Evolutionary conservation across 2,113 vertebrate species (phyloP), one percentile per base, ranked within the genome.

Genomic region (Corythaeola cristata): DNA sequence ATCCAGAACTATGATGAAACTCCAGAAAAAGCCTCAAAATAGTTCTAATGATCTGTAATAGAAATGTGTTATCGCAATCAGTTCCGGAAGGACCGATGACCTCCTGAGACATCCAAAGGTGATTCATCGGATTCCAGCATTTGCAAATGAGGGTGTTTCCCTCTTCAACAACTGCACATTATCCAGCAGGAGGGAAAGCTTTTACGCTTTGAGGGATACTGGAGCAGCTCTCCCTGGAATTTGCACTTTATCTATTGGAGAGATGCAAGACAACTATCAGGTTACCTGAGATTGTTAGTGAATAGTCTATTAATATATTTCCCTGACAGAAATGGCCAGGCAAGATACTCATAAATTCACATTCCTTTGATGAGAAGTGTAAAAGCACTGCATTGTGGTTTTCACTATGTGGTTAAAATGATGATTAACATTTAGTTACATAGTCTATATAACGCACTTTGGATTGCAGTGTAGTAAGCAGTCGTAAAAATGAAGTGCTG

Each of bases 301-400:
- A 92, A 84, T 71, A 85, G 39, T 33, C 73, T 85, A n/a, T 89
- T 95, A 56, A 90, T 93, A 50, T 76, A 74, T 52, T 85, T 81
- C 50, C 50, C 62, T 82, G 66, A 24, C 66, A 85, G 39, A 77
- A 92, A 45, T 24, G 30, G 27, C 27, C 41, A 39, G 28, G 64
- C 64, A 76, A 89, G n/a, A 39, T 44, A 77, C 28, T 77, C 24
- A 78, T 60, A 92, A 88, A 92, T 77, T 81, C 44, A 55, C 1
- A 0, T 87, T 87, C 37, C 41, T 89, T 72, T 81, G 49, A 85
- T 87, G 76, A 89, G 82, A 94, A 47, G 5, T 59, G 19, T 71
- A 75, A 64, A 72, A 91, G 63, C 64, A 60, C 30, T 45, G 47
- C n/a, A 41, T 45, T 90, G 68, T 84, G 79, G 79, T 49, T 90